Evolutionary conservation across 1,140 invertebrate species (phyloP).

Genomic region (Acyrthosiphon pisum): DNA sequence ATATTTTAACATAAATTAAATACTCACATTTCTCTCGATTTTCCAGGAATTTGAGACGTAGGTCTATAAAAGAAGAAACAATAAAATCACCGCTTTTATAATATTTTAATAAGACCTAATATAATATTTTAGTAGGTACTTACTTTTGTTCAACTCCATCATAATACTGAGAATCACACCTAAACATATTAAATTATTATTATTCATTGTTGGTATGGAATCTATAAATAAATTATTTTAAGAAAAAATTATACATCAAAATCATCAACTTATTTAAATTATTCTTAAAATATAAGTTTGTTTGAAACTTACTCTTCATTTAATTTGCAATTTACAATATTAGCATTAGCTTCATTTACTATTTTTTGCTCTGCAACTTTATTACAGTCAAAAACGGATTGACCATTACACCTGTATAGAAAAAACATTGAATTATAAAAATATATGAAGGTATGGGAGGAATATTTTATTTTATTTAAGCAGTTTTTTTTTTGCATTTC

Average conservation of each 20-base stretch:
- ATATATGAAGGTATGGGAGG: neutral
- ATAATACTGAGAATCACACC: neutral
- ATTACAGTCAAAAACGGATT: neutral
- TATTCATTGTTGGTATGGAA: neutral
- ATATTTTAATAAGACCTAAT: neutral
- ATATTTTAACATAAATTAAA: neutral
- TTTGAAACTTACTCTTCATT: neutral
- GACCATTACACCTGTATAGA: neutral
- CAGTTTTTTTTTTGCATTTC: too few species aligned
- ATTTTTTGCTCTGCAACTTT: neutral
- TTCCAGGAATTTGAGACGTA: neutral
- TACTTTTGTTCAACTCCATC: neutral
- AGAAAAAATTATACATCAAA: neutral
- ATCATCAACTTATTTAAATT: neutral
- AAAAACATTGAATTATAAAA: neutral
- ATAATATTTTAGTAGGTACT: neutral
- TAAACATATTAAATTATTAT: neutral
- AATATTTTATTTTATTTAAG: too few species aligned
- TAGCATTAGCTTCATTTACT: neutral
- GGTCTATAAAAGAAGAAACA: neutral
- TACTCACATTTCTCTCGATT: neutral
- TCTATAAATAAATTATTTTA: neutral
- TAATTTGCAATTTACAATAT: neutral
- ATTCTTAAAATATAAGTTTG: neutral
- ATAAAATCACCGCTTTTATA: neutral